Evolutionary conservation across 2,797 vertebrate species (phyloP).

Genomic region (Prionace glauca): DNA sequence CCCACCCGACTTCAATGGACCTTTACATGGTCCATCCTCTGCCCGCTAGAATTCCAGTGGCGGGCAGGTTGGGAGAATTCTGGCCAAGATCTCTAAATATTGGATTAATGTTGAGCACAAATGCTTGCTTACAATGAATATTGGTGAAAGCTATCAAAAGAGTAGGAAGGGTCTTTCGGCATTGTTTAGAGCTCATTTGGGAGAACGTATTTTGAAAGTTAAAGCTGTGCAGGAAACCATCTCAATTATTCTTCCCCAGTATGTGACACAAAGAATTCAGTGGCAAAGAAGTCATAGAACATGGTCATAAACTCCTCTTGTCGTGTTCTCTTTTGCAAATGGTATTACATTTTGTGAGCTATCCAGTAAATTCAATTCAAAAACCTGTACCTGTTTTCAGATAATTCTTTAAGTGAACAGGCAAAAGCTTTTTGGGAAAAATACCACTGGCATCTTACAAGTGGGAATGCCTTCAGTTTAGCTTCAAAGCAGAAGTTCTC

Average conservation of each 20-base stretch:
- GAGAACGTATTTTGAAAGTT: not conserved
- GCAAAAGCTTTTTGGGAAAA: conserved; percentile 57
- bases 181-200: not conserved
- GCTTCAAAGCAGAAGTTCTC: conserved; percentile 65
- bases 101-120: not conserved
- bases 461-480: conserved; percentile 68
- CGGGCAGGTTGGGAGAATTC: no score
- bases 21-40: no score
- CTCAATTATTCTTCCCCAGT: not conserved
- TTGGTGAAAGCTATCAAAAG: not conserved
- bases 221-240: not conserved
- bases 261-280: not conserved
- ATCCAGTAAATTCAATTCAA: not conserved
- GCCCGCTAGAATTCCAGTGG: no score
- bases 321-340: not conserved
- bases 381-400: conserved; percentile 58
- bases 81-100: not conserved
- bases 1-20: no score
- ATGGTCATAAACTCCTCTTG: not conserved
- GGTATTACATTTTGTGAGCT: not conserved
- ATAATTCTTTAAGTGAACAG: conserved; percentile 50
- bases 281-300: not conserved
- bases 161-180: not conserved
- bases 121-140: not conserved
- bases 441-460: conserved; percentile 71